Percentiles rank a stretch among this genome's conserved stretches.
phyloP scores from a whole-genome alignment of 2,113 vertebrate genomes.

The Xiphophorus hellerii region DNA sequence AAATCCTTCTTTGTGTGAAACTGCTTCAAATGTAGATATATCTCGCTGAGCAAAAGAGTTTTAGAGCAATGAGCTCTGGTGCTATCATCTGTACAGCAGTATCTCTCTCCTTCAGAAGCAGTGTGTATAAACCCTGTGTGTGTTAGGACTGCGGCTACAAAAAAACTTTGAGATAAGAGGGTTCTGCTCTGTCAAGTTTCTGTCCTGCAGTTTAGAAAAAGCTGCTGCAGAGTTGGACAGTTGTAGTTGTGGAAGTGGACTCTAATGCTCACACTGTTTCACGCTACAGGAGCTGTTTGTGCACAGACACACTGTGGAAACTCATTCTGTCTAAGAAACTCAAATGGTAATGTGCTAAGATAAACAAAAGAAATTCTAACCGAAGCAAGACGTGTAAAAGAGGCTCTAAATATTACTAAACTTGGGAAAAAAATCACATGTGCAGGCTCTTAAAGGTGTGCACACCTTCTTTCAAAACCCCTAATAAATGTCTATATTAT shows the following conservation, averaged over 20 bases:
- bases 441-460: no score
- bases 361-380: neutral
- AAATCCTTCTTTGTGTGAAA: neutral
- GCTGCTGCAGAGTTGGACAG: neutral
- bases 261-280: neutral
- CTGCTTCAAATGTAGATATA: neutral
- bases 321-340: neutral
- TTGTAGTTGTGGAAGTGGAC: neutral
- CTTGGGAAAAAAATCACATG: no score
- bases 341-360: neutral
- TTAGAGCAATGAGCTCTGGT: no score
- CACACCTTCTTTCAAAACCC: no score
- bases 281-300: neutral
- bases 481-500: no score
- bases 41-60: neutral
- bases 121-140: neutral
- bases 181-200: neutral
- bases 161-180: neutral
- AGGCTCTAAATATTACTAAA: no score
- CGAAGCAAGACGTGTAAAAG: no score
- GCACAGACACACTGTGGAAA: neutral
- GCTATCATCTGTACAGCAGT: neutral
- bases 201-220: neutral
- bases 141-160: neutral
- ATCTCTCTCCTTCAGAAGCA: neutral